Evolutionary conservation across 2,797 vertebrate species (phyloP), one percentile per base, ranked within the genome.

Genomic region (Loris lydekkerianus): DNA sequence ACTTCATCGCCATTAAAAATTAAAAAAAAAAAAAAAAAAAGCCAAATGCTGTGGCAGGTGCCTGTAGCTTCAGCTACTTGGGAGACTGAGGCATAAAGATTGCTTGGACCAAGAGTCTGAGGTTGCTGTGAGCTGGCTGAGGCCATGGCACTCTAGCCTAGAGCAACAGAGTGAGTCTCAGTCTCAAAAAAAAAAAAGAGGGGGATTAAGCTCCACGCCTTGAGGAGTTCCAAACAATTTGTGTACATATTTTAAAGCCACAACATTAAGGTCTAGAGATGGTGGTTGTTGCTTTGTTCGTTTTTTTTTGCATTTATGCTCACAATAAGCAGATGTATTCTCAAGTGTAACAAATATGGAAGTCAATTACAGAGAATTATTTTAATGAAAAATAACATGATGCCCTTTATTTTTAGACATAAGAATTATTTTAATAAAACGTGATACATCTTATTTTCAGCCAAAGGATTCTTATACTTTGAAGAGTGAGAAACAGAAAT

Each of bases 371-470:
- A 63, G 29, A 96, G 60, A 70, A 77, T 67, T 56, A 29, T 72
- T 94, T 92, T 63, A 83, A 86, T 91, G 87, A 73, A 95, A 31
- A 82, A n/a, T n/a, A 65, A 83, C 21, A 7, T 25, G 56, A 40
- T 70, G 58, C 0, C 9, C 14, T 83, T 91, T 63, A n/a, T 72
- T 90, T 72, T 81, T 15, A 93, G 37, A 21, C 3, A 70, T 29
- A 89, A 95, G 60, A 75, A 81, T 80, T 60, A 37, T 67, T 96
- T 92, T 69, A 86, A 90, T 94, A 89, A 73, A 95, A 34, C 77
- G 5, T 18, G 60, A 27, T 69, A 43, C 1, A 10, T 11, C 86
- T 91, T 73, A n/a, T 72, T 90, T 61, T 80, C 4, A 80, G 21
- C 29, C 3, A 75, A 92, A 56, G 31, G 21, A 37, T 53, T 82